A percentile compares a stretch with the other conserved stretches of the same genome.
Conservation (phyloP, 2,888 invertebrate genomes). For the Hydropsyche betteni region DNA sequence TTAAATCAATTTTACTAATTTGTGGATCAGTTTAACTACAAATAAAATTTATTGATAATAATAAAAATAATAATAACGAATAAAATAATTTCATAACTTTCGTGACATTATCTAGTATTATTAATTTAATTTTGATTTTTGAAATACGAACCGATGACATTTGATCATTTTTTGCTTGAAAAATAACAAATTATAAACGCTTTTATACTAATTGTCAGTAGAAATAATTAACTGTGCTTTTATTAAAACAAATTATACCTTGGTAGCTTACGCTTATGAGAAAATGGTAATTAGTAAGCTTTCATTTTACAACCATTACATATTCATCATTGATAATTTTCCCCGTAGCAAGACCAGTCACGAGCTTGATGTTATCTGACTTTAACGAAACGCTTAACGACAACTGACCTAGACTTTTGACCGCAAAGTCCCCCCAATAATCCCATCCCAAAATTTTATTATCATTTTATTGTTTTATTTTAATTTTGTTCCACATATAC, state of each 20-base stretch:
- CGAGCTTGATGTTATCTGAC: constrained; percentile 49
- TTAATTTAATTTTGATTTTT: constrained; percentile 49
- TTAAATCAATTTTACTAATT: too few species aligned
- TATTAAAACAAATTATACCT: not conserved
- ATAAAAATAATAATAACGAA: not conserved
- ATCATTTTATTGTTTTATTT: constrained; percentile 25
- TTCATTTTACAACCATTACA: not conserved
- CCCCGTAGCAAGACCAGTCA: constrained; percentile 13
- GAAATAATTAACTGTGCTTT: constrained; percentile 1
- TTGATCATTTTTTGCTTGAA: constrained; percentile 49
- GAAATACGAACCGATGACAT: constrained; percentile 17
- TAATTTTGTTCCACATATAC: constrained; percentile 1
- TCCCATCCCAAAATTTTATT: constrained; percentile 27
- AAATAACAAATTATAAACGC: constrained; percentile 31
- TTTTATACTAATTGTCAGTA: constrained; percentile 19
- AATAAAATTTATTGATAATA: not conserved
- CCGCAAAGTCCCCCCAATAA: constrained; percentile 27
- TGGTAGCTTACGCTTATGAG: constrained; percentile 7
- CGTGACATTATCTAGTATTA: constrained; percentile 50
- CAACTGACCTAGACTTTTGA: constrained; percentile 46
- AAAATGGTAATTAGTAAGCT: constrained; percentile 8
- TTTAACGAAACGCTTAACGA: constrained; percentile 49
- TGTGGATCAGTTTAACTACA: too few species aligned
- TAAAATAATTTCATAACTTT: not conserved
- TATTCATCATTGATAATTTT: constrained; percentile 6